phyloP scores from a whole-genome alignment of 2,797 vertebrate genomes.

The Rhinogobio ventralis region DNA sequence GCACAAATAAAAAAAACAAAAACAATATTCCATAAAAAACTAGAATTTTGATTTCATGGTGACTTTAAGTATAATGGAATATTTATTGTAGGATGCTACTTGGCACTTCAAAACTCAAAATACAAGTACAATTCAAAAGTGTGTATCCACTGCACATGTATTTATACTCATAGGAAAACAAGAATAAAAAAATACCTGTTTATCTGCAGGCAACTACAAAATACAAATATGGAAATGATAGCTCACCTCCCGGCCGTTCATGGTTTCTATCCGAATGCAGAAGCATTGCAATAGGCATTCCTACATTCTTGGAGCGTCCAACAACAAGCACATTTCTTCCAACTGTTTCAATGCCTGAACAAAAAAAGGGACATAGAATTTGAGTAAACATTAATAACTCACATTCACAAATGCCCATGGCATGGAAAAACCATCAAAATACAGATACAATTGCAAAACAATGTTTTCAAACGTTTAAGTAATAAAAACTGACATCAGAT shows the following conservation, averaged over 20 bases:
- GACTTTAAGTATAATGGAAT: not conserved
- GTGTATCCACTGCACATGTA: not conserved
- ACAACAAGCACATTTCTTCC: slow-evolving; percentile 91
- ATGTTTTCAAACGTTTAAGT: slow-evolving; percentile 69
- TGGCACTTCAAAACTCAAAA: not conserved
- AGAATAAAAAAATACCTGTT: not conserved
- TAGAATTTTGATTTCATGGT: not conserved
- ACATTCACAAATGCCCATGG: not conserved
- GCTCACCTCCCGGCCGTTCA: slow-evolving; percentile 88
- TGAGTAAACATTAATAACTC: slow-evolving; percentile 1
- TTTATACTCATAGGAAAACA: not conserved
- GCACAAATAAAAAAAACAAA: not conserved
- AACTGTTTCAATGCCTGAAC: slow-evolving; percentile 82
- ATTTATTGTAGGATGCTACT: not conserved
- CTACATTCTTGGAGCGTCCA: slow-evolving; percentile 93
- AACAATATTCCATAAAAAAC: not conserved
- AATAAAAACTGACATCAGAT: slow-evolving; percentile 22
- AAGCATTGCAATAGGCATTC: slow-evolving; percentile 93
- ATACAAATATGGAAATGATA: not conserved
- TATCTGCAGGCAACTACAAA: not conserved
- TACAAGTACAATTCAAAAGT: not conserved
- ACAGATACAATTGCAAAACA: slow-evolving; percentile 11
- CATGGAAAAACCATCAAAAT: not conserved
- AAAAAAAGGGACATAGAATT: not conserved
- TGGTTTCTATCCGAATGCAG: slow-evolving; percentile 88